A percentile compares a stretch with the other conserved stretches of the same genome.
These are phyloP conservation scores for Thymallus thymallus DNA, from an alignment of 2,113 vertebrate species.

Conservation along the genomic window DNA sequence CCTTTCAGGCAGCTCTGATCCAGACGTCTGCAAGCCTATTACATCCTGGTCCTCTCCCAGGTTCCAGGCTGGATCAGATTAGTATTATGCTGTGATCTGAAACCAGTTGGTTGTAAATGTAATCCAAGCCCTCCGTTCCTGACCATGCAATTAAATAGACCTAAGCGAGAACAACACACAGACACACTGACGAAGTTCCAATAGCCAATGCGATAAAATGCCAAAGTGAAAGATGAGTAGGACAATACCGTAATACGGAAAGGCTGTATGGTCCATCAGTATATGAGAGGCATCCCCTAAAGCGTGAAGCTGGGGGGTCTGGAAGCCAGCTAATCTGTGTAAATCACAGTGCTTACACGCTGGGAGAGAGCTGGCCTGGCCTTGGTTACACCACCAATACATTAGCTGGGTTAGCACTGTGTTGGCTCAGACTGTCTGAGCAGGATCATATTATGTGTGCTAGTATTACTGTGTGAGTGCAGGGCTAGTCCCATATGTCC, in stretches of 20 bases:
- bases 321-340: constrained; percentile 55
- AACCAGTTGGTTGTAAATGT: constrained; percentile 7
- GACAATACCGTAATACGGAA: neutral
- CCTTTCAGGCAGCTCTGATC: neutral
- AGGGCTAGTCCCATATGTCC: neutral
- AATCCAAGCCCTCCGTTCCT: neutral
- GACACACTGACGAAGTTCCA: neutral
- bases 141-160: no score
- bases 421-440: constrained; percentile 58
- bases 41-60: constrained; percentile 3
- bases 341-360: constrained; percentile 51
- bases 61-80: constrained; percentile 9
- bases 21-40: constrained; percentile 14
- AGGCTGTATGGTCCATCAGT: constrained; percentile 41
- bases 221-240: neutral
- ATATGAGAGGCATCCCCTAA: constrained; percentile 46
- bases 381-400: neutral
- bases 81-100: constrained; percentile 9
- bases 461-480: constrained; percentile 19
- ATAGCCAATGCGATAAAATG: neutral
- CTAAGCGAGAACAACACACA: no score
- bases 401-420: constrained; percentile 37
- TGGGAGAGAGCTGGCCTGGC: constrained; percentile 9
- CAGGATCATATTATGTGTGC: constrained; percentile 32
- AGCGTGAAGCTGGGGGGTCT: constrained; percentile 22